Percentiles rank a stretch among this genome's conserved stretches.
These are phyloP conservation scores for Elmis aenea DNA, from an alignment of 2,888 invertebrate species.

Conservation along the genomic window DNA sequence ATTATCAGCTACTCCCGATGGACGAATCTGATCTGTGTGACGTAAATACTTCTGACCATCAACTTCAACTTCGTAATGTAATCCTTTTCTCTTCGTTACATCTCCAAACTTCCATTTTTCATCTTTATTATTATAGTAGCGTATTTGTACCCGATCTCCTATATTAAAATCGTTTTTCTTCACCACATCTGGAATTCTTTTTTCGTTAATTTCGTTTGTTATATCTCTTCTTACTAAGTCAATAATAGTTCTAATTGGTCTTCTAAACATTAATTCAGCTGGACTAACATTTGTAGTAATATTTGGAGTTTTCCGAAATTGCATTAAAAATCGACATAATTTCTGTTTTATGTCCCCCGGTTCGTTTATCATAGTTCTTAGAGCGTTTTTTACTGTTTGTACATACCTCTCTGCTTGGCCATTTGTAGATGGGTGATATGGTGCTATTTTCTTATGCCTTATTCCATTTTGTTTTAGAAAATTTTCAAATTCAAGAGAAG, in stretches of 20 bases:
- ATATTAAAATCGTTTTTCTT: too few relatives aligned
- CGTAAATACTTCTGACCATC: too few relatives aligned
- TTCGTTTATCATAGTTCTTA: conserved; percentile 7
- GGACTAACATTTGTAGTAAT: conserved; percentile 14
- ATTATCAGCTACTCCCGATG: too few relatives aligned
- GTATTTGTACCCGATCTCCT: too few relatives aligned
- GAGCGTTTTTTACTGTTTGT: conserved; percentile 17
- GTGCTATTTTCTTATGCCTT: conserved; percentile 18
- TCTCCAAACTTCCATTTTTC: too few relatives aligned
- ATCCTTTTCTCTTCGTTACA: too few relatives aligned
- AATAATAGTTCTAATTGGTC: conserved; percentile 8
- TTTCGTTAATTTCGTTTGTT: too few relatives aligned
- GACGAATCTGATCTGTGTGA: too few relatives aligned
- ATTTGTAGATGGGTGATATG: conserved; percentile 27
- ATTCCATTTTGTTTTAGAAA: conserved; percentile 20
- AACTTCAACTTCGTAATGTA: too few relatives aligned
- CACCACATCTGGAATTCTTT: too few relatives aligned
- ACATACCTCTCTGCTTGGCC: conserved; percentile 23
- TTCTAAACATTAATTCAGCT: conserved; percentile 14
- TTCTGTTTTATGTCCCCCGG: conserved; percentile 8
- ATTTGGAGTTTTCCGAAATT: conserved; percentile 14
- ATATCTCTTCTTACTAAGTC: too few relatives aligned
- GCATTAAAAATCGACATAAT: conserved; percentile 13
- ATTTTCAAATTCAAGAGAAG: conserved; percentile 19
- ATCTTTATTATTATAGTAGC: too few relatives aligned